A percentile compares a stretch with the other conserved stretches of the same genome.
These are phyloP conservation scores for Scarus forsteni DNA, from an alignment of 2,797 vertebrate species.

Conservation along the genomic window DNA sequence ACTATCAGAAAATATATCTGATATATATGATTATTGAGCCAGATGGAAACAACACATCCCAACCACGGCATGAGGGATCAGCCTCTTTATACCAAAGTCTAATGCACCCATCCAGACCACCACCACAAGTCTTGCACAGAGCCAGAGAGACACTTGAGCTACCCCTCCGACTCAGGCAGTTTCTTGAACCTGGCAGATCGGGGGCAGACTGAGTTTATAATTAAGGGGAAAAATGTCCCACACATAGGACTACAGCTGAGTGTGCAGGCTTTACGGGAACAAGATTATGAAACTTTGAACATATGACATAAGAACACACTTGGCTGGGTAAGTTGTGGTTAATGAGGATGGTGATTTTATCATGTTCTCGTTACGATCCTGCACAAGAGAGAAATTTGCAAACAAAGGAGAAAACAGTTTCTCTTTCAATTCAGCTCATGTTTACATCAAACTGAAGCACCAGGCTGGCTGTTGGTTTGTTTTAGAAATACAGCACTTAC, in stretches of 20 bases:
- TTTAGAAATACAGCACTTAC: neutral
- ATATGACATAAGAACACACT: neutral
- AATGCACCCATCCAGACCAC: neutral
- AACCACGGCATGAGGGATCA: too few relatives aligned
- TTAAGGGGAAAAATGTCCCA: neutral
- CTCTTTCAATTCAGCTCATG: slow-evolving; percentile 6
- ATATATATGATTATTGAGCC: too few relatives aligned
- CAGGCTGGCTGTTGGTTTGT: neutral
- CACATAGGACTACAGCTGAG: neutral
- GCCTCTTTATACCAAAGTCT: neutral
- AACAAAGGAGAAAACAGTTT: neutral
- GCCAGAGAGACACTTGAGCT: neutral
- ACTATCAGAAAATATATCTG: too few relatives aligned
- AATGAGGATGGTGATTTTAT: neutral
- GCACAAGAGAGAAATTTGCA: neutral
- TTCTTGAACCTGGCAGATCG: neutral
- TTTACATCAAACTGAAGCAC: neutral
- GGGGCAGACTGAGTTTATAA: neutral
- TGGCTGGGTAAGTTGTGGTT: neutral
- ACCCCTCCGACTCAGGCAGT: neutral
- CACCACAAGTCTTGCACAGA: neutral
- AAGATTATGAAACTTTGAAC: neutral
- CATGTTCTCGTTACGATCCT: neutral
- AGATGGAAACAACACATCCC: too few relatives aligned
- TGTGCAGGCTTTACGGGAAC: neutral